Base-by-base conservation (phyloP, 2,797 vertebrate genomes). In the Xenentodon cancila region DNA sequence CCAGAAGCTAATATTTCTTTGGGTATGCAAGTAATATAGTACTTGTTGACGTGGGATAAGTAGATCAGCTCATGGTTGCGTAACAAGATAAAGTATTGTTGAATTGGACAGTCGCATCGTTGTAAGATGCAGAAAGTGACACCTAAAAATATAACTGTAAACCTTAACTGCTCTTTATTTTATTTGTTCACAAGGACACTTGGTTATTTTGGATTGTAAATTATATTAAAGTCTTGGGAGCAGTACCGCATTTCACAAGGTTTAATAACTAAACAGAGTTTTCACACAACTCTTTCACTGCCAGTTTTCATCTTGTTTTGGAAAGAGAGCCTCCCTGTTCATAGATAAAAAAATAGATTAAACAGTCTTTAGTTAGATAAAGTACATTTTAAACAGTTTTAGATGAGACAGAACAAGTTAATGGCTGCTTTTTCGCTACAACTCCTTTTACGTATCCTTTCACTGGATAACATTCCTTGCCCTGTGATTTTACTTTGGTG, bases 341-440 rank as follows among this genome's bases (percentile, higher is more conserved):
- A 37, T 17, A 66, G 75, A 81, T 75, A 68, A 74, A 20, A 20
- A 19, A 57, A 66, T 73, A 42, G 34, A 72, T 57, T 57, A 44
- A 66, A 70, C 30, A 64, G 52, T 30, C 17, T 59, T 27, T 4
- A 16, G 32, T 66, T 17, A 42, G 79, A 78, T 81, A 44, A 78
- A 53, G 55, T 32, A 55, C 40, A 49, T 73, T 30, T 81, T 62
- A 59, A 76, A 59, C 45, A 11, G 44, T 52, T 18, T 59, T 50
- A 54, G 37, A 64, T 61, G 56, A 64, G 73, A 50, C 20, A 0
- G 18, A 72, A 17, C 34, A 25, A 68, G 47, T 37, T 69, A 59
- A 71, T 72, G 68, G 55, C 57, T 56, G 54, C 19, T 12, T 61
- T 80, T 54, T 52, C n/a, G 2, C 27, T 34, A 51, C 25, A 19